phyloP scores from a whole-genome alignment of 2,888 invertebrate genomes.

The Drosophila fulvimacula region DNA sequence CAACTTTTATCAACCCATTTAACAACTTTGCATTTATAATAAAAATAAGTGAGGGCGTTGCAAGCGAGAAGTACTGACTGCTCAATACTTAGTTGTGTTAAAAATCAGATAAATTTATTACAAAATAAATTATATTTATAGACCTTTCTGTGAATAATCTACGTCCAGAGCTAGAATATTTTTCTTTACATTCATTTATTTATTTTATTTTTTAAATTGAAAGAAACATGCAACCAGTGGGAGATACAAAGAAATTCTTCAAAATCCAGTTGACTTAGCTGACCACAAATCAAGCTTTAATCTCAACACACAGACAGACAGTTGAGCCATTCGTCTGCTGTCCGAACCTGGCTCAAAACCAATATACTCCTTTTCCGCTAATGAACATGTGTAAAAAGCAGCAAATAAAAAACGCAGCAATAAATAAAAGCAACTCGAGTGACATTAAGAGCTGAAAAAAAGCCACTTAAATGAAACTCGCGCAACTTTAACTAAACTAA shows the following conservation, averaged over 20 bases:
- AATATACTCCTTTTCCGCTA: not conserved
- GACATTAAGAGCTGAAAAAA: slow-evolving; percentile 38
- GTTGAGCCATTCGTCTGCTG: too few species aligned
- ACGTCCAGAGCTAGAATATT: too few species aligned
- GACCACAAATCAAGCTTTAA: not conserved
- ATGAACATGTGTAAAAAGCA: not conserved
- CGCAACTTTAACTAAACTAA: slow-evolving; percentile 65
- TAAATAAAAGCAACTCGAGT: slow-evolving; percentile 22
- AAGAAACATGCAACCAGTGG: too few species aligned
- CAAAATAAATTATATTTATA: too few species aligned
- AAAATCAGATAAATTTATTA: too few species aligned
- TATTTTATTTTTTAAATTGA: too few species aligned
- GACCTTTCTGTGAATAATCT: too few species aligned
- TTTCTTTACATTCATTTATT: too few species aligned
- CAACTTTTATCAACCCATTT: not conserved
- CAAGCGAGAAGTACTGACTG: not conserved
- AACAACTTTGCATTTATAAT: not conserved
- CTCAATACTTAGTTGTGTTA: not conserved
- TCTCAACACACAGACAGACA: not conserved
- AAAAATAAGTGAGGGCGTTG: not conserved
- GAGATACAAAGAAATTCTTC: not conserved
- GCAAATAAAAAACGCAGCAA: slow-evolving; percentile 10
- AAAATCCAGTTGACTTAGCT: not conserved
- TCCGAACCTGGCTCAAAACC: not conserved
- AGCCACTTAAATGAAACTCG: slow-evolving; percentile 34